A percentile compares a stretch with the other conserved stretches of the same genome.
Conservation (phyloP, 2,797 vertebrate species). For the Prunella strophiata region DNA sequence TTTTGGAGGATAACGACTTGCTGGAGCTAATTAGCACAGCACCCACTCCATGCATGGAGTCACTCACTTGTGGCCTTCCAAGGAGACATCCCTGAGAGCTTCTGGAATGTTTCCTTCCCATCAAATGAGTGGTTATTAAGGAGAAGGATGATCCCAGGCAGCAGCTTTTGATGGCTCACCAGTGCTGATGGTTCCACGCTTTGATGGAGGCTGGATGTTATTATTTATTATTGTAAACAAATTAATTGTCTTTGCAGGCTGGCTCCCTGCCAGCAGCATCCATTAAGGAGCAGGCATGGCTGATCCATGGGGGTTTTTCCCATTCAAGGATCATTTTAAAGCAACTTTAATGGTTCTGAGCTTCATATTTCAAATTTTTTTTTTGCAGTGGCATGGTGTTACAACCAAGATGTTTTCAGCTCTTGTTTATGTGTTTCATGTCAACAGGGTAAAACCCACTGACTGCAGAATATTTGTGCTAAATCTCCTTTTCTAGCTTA, state of each 20-base stretch:
- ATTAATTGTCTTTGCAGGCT: conserved; percentile 54
- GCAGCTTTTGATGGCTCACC: neutral
- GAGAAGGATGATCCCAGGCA: conserved; percentile 4
- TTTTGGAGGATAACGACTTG: neutral
- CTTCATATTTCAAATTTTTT: neutral
- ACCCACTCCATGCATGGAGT: neutral
- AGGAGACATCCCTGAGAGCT: neutral
- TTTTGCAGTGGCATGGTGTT: neutral
- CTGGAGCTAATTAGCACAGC: conserved; percentile 31
- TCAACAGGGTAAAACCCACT: neutral
- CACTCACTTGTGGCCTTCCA: conserved; percentile 5
- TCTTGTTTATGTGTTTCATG: neutral
- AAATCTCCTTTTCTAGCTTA: neutral
- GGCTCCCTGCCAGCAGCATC: conserved; percentile 42
- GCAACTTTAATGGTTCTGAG: neutral
- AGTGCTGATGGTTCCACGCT: neutral
- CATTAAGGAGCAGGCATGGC: conserved; percentile 22
- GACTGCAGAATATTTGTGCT: neutral
- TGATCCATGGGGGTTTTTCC: neutral
- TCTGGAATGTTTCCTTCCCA: neutral
- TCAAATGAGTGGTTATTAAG: conserved; percentile 7
- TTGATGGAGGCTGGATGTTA: neutral
- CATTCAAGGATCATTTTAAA: neutral
- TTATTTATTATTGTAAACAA: conserved; percentile 49
- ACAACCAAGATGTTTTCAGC: neutral